Conservation (phyloP, 2,797 vertebrate species). For the Microctenopoma stevenorrisi region DNA sequence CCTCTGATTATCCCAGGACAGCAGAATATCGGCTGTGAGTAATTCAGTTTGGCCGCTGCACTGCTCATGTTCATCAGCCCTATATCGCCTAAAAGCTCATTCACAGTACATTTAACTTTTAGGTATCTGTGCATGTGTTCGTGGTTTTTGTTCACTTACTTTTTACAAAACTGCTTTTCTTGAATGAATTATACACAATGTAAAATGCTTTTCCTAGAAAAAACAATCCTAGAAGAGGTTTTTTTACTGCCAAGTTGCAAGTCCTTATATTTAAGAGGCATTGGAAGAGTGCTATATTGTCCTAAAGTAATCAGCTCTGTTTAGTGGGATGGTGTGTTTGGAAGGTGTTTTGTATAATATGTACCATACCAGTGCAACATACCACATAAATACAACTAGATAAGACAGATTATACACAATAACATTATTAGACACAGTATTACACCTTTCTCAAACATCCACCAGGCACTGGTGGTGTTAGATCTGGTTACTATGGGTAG, state of each 20-base stretch:
- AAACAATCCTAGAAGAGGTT: slow-evolving; percentile 4
- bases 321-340: background rate
- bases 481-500: slow-evolving; percentile 24
- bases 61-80: slow-evolving; percentile 21
- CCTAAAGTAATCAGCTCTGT: no score
- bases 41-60: slow-evolving; percentile 51
- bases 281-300: background rate
- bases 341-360: background rate
- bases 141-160: slow-evolving; percentile 6
- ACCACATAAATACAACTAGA: background rate
- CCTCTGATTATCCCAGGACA: slow-evolving; percentile 36
- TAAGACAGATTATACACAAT: background rate
- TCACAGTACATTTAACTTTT: slow-evolving; percentile 39
- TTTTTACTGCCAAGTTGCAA: background rate
- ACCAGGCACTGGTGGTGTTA: background rate
- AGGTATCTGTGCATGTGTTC: slow-evolving; percentile 7
- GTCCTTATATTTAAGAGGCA: background rate
- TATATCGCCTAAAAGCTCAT: slow-evolving; percentile 28
- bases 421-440: background rate
- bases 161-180: slow-evolving; percentile 15
- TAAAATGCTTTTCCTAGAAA: slow-evolving; percentile 5
- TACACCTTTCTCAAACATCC: slow-evolving; percentile 9
- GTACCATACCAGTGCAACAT: background rate
- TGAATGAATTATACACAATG: slow-evolving; percentile 20
- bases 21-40: slow-evolving; percentile 38